phyloP scores from a whole-genome alignment of 2,888 invertebrate species.

The Eurois occulta region DNA sequence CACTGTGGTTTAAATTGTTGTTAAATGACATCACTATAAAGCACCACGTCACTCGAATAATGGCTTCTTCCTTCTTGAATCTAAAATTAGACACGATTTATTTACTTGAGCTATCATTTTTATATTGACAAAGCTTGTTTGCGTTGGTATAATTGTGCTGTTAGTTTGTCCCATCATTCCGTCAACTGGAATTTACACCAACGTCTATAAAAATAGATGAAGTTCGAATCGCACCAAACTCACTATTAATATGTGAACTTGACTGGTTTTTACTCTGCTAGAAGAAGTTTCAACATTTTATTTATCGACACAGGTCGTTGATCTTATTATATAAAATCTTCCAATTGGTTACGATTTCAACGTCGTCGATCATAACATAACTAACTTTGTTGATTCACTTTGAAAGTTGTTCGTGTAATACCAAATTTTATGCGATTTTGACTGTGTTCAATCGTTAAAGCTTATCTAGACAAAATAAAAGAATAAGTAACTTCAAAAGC shows the following conservation, averaged over 20 bases:
- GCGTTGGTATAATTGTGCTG: constrained; percentile 7
- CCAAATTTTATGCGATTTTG: constrained; percentile 5
- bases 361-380: constrained; percentile 17
- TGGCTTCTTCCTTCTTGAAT: constrained; percentile 30
- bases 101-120: constrained; percentile 33
- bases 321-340: constrained; percentile 54
- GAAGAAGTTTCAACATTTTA: constrained; percentile 21
- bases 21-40: constrained; percentile 34
- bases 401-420: constrained; percentile 40
- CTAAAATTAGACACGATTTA: constrained; percentile 39
- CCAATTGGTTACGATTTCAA: constrained; percentile 48
- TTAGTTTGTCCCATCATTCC: neutral
- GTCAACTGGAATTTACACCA: constrained; percentile 17
- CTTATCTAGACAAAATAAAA: constrained; percentile 16
- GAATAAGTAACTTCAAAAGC: neutral
- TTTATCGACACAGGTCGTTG: constrained; percentile 42
- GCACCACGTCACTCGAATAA: constrained; percentile 27
- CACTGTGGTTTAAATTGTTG: constrained; percentile 15
- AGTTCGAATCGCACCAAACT: constrained; percentile 5
- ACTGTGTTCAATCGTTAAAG: constrained; percentile 15
- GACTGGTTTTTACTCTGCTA: constrained; percentile 19
- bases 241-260: constrained; percentile 15
- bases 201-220: constrained; percentile 20
- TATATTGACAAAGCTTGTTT: constrained; percentile 31
- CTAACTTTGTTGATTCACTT: constrained; percentile 34